These are phyloP conservation scores for Zophobas atratus DNA, from an alignment of 1,140 invertebrate species.

Conservation along the genomic window DNA sequence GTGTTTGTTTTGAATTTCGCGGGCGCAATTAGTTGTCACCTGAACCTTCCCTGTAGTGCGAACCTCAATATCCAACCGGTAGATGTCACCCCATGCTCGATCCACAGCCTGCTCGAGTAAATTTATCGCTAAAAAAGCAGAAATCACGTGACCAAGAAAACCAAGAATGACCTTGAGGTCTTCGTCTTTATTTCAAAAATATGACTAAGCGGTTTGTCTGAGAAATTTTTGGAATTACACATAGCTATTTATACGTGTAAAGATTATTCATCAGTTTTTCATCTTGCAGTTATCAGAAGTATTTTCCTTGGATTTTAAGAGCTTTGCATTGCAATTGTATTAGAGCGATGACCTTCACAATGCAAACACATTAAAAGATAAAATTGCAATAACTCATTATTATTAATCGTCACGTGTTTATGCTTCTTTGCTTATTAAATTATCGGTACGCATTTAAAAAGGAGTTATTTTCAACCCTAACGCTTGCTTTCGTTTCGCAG, in stretches of 20 bases:
- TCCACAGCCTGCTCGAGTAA: neutral
- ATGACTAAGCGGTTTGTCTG: conserved; percentile 45
- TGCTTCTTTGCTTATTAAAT: neutral
- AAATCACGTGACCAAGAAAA: conserved; percentile 34
- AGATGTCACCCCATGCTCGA: conserved; percentile 1
- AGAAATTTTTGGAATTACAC: conserved; percentile 37
- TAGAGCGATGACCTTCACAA: conserved; percentile 13
- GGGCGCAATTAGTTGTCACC: neutral
- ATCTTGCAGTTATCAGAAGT: neutral
- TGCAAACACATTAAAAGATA: neutral
- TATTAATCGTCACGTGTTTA: neutral
- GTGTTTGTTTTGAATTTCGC: too few species aligned
- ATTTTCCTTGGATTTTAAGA: neutral
- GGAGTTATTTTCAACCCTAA: too few species aligned
- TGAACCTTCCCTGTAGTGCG: neutral
- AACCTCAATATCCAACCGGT: neutral
- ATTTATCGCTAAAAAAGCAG: conserved; percentile 5
- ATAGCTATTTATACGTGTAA: conserved; percentile 39
- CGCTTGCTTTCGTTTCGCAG: conserved; percentile 70
- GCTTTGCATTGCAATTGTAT: neutral
- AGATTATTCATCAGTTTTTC: neutral
- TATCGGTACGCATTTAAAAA: neutral
- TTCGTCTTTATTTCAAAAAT: conserved; percentile 32
- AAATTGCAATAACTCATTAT: neutral
- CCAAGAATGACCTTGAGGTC: conserved; percentile 39